Base-by-base conservation (phyloP, 1,140 invertebrate genomes). In the Leguminivora glycinivorella region DNA sequence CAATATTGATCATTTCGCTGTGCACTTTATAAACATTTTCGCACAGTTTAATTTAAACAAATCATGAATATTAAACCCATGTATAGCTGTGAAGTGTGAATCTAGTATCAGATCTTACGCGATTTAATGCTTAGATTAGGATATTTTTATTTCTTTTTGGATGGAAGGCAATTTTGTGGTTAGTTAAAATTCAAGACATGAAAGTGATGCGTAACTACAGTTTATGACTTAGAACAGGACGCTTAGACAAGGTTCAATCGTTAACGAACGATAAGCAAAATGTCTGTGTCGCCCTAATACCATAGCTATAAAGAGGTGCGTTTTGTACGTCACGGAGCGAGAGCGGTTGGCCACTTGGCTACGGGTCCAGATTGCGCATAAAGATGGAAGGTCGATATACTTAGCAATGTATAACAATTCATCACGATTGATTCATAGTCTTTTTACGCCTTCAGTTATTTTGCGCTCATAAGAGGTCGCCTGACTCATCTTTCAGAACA, bases 341-440 rank as follows among this genome's bases (percentile, higher is more conserved):
- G n/a, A n/a, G n/a, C n/a, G n/a, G n/a, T n/a, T n/a, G n/a, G n/a
- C n/a, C n/a, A n/a, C n/a, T n/a, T n/a, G n/a, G n/a, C n/a, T n/a
- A n/a, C n/a, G n/a, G n/a, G n/a, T n/a, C n/a, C 82, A 82, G 83
- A 83, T 81, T 69, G 56, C 40, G 72, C 70, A 79, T 85, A 79
- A 83, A 84, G 81, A n/a, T 17, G 69, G 81, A 86, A 87, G 84
- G 84, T 84, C 82, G 84, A 84, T 74, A 81, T 79, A 73, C 82
- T 83, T 72, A 31, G 34, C 73, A 72, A 76, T 82, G 78, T 69
- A 66, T 70, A 82, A 63, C 77, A 81, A 78, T 75, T 77, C 72
- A 76, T 63, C 69, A 69, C 43, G 76, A 81, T 78, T 81, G 70
- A 80, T 79, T 80, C 76, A 80, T 68, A 47, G 58, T 63, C 58